A percentile compares a stretch with the other conserved stretches of the same genome.
These are phyloP conservation scores for Ennomos fuscantarius DNA, from an alignment of 2,888 invertebrate species.

Conservation along the genomic window DNA sequence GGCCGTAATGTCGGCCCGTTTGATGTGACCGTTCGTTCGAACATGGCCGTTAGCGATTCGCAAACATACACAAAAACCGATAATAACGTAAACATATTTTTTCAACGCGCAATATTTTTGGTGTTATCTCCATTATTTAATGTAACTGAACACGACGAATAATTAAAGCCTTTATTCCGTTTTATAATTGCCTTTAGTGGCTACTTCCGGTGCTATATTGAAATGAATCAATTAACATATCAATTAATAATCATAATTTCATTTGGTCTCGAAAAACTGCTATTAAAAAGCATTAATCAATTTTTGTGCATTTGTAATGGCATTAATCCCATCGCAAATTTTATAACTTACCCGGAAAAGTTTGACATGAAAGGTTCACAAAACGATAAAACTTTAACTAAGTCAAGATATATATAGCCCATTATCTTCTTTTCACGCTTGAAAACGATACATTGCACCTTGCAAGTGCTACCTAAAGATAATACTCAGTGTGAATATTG, in stretches of 20 bases:
- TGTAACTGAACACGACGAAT: constrained; percentile 47
- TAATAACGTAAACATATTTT: constrained; percentile 64
- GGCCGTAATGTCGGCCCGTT: constrained; percentile 74
- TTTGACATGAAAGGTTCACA: not conserved
- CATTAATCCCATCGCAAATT: constrained; percentile 15
- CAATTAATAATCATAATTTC: constrained; percentile 31
- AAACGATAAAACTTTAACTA: constrained; percentile 1
- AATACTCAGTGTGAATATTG: constrained; percentile 33
- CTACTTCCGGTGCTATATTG: constrained; percentile 36
- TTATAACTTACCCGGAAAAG: constrained; percentile 14
- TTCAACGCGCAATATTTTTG: constrained; percentile 42
- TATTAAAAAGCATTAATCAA: constrained; percentile 24
- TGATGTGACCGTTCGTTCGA: constrained; percentile 61
- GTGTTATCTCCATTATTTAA: constrained; percentile 48
- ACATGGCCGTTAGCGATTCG: constrained; percentile 67
- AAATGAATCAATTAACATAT: constrained; percentile 35
- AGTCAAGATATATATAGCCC: constrained; percentile 9
- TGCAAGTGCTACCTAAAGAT: constrained; percentile 36
- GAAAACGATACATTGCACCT: constrained; percentile 38
- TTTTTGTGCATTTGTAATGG: constrained; percentile 27
- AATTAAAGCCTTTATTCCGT: constrained; percentile 37
- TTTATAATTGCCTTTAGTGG: constrained; percentile 34
- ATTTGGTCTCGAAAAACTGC: constrained; percentile 19
- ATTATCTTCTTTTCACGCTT: constrained; percentile 32
- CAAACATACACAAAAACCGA: constrained; percentile 66